Evolutionary conservation across 2,113 vertebrate species (phyloP), one percentile per base, ranked within the genome.

Genomic region (Corythornis cristatus): DNA sequence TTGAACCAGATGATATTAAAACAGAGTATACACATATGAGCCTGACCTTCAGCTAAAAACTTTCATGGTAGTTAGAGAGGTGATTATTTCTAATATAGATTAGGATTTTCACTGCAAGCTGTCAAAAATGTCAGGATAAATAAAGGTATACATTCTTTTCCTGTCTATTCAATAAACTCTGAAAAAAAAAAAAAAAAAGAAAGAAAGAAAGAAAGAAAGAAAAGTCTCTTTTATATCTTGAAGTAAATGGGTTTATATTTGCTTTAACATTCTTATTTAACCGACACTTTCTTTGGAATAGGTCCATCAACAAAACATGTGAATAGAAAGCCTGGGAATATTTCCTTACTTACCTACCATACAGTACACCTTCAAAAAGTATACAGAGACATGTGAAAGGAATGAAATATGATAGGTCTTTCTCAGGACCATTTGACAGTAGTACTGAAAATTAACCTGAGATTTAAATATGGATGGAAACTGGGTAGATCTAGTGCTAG

Each of bases 71-170:
- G 70, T 77, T 89, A 93, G 50, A 95, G n/a, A 80, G 43, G 58
- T 80, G 60, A 74, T 89, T 93, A 80, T 88, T 96, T 89, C 75
- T 92, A 89, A 92, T 92, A 85, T 46, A 88, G 74, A 95, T 93
- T 86, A 89, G 40, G 56, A 76, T 91, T 93, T 94, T n/a, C 48
- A 74, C 56, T 60, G 42, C 48, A 82, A 83, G 84, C 75, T 89
- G 68, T 83, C 81, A 91, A 83, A 94, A 93, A 89, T 88, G 67
- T 83, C 93, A 88, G n/a, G 23, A 93, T 87, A 91, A 94, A 95
- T 94, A 89, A 91, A 92, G 40, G 14, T 67, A 77, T 42, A 66
- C 21, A 40, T 93, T 90, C 67, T 93, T 90, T 89, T 83, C 68
- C 35, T 66, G 21, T 51, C 48, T 86, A 60, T 62, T 86, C 68